Conservation (phyloP, 2,888 invertebrate genomes). For the Diaprepes abbreviatus region DNA sequence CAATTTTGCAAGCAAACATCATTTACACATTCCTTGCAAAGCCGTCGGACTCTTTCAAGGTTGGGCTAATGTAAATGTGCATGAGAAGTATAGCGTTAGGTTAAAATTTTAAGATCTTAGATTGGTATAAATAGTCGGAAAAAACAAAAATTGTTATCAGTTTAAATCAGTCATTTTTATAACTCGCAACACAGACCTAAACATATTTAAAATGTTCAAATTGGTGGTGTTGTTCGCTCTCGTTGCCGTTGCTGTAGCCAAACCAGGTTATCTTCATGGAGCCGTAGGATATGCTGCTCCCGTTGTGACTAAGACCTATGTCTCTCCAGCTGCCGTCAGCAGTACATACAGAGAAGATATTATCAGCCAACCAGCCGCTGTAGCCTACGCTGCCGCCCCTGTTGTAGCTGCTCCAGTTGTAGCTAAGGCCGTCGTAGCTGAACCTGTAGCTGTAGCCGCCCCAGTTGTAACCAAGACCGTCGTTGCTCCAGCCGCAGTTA, state of each 20-base stretch:
- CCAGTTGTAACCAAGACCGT: conserved; percentile 41
- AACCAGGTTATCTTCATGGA: conserved; percentile 54
- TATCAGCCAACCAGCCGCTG: conserved; percentile 51
- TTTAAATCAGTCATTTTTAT: conserved; percentile 53
- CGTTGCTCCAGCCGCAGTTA: conserved; percentile 32
- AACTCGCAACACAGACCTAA: conserved; percentile 57
- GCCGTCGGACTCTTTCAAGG: conserved; percentile 1
- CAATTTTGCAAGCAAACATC: background rate
- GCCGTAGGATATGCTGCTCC: conserved; percentile 32
- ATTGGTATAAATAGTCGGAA: conserved; percentile 36
- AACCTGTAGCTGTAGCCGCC: conserved; percentile 49
- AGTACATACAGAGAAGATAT: conserved; percentile 53
- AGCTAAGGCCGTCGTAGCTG: conserved; percentile 19
- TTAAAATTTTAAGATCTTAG: background rate
- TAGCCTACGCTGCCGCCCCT: conserved; percentile 50
- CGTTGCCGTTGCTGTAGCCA: conserved; percentile 70
- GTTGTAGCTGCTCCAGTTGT: too few relatives aligned
- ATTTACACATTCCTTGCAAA: background rate
- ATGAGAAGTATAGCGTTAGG: background rate
- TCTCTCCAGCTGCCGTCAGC: conserved; percentile 51
- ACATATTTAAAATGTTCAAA: conserved; percentile 58
- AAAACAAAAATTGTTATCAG: conserved; percentile 45
- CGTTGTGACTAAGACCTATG: conserved; percentile 33
- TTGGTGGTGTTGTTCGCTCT: conserved; percentile 71
- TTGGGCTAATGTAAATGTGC: background rate